phyloP scores from a whole-genome alignment of 1,140 invertebrate genomes.

The Doryteuthis pealeii region DNA sequence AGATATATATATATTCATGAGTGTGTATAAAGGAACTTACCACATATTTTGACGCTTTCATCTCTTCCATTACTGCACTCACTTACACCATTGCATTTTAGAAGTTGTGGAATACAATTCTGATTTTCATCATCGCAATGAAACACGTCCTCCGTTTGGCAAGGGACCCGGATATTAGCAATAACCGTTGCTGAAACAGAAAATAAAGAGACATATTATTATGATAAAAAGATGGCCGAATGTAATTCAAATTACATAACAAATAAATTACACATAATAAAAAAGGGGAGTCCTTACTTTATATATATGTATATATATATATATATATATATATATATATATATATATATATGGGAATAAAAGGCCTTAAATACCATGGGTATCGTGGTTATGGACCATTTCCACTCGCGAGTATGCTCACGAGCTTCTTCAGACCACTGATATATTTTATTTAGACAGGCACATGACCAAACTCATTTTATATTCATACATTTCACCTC shows the following conservation, averaged over 20 bases:
- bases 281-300: neutral
- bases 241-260: neutral
- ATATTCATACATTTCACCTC: no score
- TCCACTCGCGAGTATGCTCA: no score
- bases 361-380: no score
- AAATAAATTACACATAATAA: neutral
- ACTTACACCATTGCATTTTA: conserved; percentile 32
- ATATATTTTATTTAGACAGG: no score
- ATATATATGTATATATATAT: neutral
- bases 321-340: no score
- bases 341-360: no score
- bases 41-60: conserved; percentile 30
- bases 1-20: no score
- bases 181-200: neutral
- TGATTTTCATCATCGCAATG: neutral
- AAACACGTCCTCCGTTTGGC: neutral
- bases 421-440: no score
- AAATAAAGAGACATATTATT: neutral
- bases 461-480: no score
- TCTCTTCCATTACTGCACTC: conserved; percentile 29
- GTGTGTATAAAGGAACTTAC: conserved; percentile 25
- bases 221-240: no score
- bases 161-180: neutral
- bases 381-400: no score
- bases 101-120: neutral